Percentiles rank a stretch among this genome's conserved stretches.
These are phyloP conservation scores for Galeopterus variegatus DNA, from an alignment of 2,113 vertebrate genomes.

Conservation along the genomic window DNA sequence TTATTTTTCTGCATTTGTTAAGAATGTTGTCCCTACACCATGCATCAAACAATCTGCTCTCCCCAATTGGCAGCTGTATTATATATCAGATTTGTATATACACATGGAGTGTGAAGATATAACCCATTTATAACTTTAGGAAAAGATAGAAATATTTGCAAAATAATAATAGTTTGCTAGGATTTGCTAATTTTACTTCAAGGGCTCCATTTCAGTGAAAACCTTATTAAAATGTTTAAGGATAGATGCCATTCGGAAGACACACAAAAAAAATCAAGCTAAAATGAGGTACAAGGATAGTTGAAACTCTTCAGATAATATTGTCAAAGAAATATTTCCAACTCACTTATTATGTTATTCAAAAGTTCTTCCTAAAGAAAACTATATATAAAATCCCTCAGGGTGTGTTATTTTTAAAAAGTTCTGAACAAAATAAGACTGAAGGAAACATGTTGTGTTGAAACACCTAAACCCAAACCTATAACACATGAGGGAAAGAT, in stretches of 20 bases:
- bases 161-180: not conserved
- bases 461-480: not conserved
- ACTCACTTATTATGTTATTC: conserved; percentile 6
- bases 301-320: not conserved
- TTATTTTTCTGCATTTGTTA: not conserved
- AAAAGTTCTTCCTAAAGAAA: conserved; percentile 19
- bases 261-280: not conserved
- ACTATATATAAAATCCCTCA: not conserved
- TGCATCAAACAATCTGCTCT: not conserved
- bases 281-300: not conserved
- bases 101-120: not conserved
- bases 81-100: not conserved
- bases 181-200: not conserved
- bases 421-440: not conserved
- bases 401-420: not conserved
- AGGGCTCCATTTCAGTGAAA: not conserved
- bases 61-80: not conserved
- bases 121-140: not conserved
- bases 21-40: not conserved
- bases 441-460: not conserved
- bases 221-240: not conserved
- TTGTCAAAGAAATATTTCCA: conserved; percentile 5
- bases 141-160: not conserved
- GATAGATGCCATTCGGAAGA: not conserved
- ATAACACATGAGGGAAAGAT: not conserved